Conservation (phyloP, 2,797 vertebrate genomes). For the Eremophila alpestris region DNA sequence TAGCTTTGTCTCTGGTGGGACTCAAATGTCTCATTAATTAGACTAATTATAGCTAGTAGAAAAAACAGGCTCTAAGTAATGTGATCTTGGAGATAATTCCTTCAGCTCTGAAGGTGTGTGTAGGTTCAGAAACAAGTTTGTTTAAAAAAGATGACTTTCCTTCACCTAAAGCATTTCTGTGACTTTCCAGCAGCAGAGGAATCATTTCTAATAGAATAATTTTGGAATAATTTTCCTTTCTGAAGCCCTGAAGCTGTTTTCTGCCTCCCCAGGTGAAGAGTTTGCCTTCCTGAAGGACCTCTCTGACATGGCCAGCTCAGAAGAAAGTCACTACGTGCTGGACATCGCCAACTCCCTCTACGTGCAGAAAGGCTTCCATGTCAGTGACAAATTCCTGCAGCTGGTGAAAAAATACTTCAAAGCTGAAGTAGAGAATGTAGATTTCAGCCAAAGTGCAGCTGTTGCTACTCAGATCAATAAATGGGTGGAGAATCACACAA, state of each 20-base stretch:
- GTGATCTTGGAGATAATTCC: neutral
- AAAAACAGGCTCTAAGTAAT: neutral
- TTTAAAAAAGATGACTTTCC: neutral
- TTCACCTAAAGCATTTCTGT: neutral
- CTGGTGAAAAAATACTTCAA: constrained; percentile 91
- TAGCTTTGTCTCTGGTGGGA: neutral
- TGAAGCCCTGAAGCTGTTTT: neutral
- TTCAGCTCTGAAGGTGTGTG: neutral
- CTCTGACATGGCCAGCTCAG: constrained; percentile 79
- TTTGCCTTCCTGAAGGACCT: constrained; percentile 90
- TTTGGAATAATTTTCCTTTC: neutral
- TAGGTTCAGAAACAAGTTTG: neutral
- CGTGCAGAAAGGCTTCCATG: constrained; percentile 88
- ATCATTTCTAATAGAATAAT: no score
- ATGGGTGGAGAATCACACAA: constrained; percentile 97
- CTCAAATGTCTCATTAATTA: neutral
- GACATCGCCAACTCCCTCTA: constrained; percentile 92
- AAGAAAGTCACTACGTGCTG: constrained; percentile 86
- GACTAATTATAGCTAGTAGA: neutral
- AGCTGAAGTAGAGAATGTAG: constrained; percentile 88
- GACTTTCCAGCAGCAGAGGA: neutral
- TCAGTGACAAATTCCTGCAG: constrained; percentile 91
- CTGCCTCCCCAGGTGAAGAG: constrained; percentile 82
- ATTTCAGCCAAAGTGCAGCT: constrained; percentile 88
- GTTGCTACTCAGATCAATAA: constrained; percentile 91